These are phyloP conservation scores for Hirtodrosophila trivittata DNA, from an alignment of 2,888 invertebrate species.

Conservation along the genomic window DNA sequence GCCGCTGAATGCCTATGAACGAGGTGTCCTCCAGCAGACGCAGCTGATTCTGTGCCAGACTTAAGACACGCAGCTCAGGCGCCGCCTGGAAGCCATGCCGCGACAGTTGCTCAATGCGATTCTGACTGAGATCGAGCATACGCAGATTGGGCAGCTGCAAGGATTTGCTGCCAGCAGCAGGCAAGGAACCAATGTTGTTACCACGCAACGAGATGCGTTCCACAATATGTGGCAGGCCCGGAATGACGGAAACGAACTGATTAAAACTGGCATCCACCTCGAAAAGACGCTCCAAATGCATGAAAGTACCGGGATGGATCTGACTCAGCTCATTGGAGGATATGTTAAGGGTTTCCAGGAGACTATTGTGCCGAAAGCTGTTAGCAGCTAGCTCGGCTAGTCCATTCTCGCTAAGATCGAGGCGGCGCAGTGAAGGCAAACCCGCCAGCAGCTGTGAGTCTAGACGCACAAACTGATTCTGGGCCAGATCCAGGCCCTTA, in stretches of 20 bases:
- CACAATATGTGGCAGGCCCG: constrained; percentile 90
- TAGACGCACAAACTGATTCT: constrained; percentile 89
- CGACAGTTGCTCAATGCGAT: constrained; percentile 89
- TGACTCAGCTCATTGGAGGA: constrained; percentile 89
- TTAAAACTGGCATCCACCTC: constrained; percentile 92
- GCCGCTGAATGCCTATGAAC: constrained; percentile 88
- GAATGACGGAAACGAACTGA: constrained; percentile 89
- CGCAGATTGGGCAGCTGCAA: constrained; percentile 89
- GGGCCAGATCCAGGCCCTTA: constrained; percentile 92
- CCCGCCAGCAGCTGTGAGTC: constrained; percentile 90
- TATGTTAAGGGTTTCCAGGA: constrained; percentile 91
- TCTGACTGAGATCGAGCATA: constrained; percentile 90
- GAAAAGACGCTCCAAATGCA: constrained; percentile 89
- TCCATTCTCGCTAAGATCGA: constrained; percentile 91
- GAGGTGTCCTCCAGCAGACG: constrained; percentile 88
- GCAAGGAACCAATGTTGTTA: constrained; percentile 89
- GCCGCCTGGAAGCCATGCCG: constrained; percentile 87
- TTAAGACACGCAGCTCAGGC: constrained; percentile 88
- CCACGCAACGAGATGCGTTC: constrained; percentile 89
- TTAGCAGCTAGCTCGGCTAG: constrained; percentile 89
- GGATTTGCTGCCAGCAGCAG: constrained; percentile 87
- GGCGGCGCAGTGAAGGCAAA: constrained; percentile 89
- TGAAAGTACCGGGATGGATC: constrained; percentile 90
- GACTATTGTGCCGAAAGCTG: constrained; percentile 89
- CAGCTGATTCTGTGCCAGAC: constrained; percentile 90